Evolutionary conservation across 2,113 vertebrate genomes (phyloP).

Genomic region (Caranx ignobilis): DNA sequence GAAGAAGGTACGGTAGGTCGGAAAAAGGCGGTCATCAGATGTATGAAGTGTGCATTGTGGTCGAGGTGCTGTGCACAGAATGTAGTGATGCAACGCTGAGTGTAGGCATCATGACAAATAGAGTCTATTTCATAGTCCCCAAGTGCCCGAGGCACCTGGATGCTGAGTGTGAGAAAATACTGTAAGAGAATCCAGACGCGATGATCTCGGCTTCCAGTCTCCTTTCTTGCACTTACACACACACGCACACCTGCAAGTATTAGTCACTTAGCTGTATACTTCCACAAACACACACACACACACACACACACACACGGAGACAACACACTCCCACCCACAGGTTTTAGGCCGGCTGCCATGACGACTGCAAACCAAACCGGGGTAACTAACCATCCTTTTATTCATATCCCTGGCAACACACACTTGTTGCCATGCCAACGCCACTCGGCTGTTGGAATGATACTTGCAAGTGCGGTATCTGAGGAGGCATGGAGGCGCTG

Average conservation of each 20-base stretch:
- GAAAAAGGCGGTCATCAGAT: constrained; percentile 34
- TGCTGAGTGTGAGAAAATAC: constrained; percentile 67
- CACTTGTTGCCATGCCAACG: constrained; percentile 64
- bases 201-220: constrained; percentile 40
- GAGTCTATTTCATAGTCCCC: constrained; percentile 58
- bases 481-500: constrained; percentile 41
- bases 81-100: constrained; percentile 43
- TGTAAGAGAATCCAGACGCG: constrained; percentile 47
- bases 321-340: background rate
- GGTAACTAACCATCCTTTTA: constrained; percentile 27
- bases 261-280: constrained; percentile 30
- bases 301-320: background rate
- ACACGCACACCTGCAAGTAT: constrained; percentile 45
- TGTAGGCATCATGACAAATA: constrained; percentile 61
- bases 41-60: constrained; percentile 32
- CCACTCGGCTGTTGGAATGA: constrained; percentile 61
- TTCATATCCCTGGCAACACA: constrained; percentile 29
- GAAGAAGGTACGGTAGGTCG: constrained; percentile 21
- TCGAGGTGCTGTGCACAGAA: background rate
- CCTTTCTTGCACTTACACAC: constrained; percentile 13
- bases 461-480: constrained; percentile 53
- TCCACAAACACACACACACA: constrained; percentile 10
- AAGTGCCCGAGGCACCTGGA: constrained; percentile 64
- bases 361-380: constrained; percentile 11
- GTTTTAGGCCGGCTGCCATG: constrained; percentile 45